Base-by-base conservation (phyloP, 1,140 invertebrate species). In the Eueides isabella region DNA sequence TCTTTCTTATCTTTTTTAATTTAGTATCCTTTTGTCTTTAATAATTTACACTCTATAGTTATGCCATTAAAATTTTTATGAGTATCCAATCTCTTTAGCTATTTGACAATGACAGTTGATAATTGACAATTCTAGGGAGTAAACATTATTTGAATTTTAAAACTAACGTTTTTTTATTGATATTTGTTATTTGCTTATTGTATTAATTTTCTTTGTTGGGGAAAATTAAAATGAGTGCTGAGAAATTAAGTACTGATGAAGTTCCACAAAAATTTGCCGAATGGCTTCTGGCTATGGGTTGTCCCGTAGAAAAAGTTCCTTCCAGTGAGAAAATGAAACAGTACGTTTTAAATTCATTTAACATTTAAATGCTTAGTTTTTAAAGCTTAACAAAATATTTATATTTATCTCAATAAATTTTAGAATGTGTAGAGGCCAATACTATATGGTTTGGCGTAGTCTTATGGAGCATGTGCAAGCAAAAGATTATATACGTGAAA, bases 401-500 rank as follows among this genome's bases (percentile, higher is more conserved):
- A 48, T 44, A 44, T n/a, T n/a, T n/a, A n/a, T n/a, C n/a, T 5
- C 12, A 23, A 19, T 66, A 0, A 14, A 29, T 23, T 6, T 55
- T 67, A 92, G 91, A 61, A 90, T 88, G 81, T 92, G 91, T 66
- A 78, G 89, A 69, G 89, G 90, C 1, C 87, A 92, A 48, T 91
- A 90, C 64, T 90, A 92, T 61, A 87, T 92, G 82, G 85, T 89
- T 44, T 92, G 91, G 91, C 79, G 88, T 2, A 92, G 85, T 80
- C 61, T 92, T 19, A 92, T 92, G 83, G 90, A 91, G 72, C 82
- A 86, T 79, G 87, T 92, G 7, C 74, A 80, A 9, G 74, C 88
- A 0, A 89, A 87, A 72, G 78, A 88, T 61, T 55, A 63, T 1
- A 85, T 90, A 30, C 77, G 72, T 63, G 74, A 85, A 16, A 90